phyloP scores from a whole-genome alignment of 2,113 vertebrate species.

The Bettongia penicillata region DNA sequence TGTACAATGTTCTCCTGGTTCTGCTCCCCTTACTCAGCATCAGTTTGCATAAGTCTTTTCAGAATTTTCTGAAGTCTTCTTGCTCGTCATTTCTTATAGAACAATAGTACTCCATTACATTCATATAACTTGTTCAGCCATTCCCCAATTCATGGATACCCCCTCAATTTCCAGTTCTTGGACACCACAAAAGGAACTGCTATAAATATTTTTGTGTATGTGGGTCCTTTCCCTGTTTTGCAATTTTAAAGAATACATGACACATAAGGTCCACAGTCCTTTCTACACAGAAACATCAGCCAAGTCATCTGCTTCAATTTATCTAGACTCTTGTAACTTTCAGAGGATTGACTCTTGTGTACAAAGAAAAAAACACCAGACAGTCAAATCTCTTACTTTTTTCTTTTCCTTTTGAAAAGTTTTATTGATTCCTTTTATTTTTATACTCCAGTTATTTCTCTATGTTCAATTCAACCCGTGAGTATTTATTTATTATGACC shows the following conservation, averaged over 20 bases:
- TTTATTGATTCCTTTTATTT: not conserved
- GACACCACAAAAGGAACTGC: too few species aligned
- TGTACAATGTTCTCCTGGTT: too few species aligned
- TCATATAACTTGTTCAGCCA: too few species aligned
- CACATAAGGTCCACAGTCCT: not conserved
- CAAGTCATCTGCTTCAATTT: conserved; percentile 39
- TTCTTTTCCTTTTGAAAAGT: not conserved
- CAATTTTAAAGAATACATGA: not conserved
- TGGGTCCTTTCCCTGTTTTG: not conserved
- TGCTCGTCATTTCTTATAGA: too few species aligned
- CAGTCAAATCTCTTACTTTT: conserved; percentile 83
- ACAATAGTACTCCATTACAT: too few species aligned
- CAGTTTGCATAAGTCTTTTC: too few species aligned
- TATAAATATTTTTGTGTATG: too few species aligned
- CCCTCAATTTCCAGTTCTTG: too few species aligned
- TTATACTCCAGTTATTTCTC: conserved; percentile 79
- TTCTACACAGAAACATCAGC: not conserved
- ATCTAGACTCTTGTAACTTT: conserved; percentile 84
- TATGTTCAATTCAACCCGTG: not conserved
- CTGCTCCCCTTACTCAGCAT: too few species aligned
- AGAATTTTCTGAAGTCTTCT: too few species aligned
- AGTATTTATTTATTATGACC: not conserved
- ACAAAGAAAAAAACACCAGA: conserved; percentile 84
- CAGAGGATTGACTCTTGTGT: conserved; percentile 82
- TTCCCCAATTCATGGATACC: too few species aligned